Evolutionary conservation across 2,888 invertebrate genomes (phyloP), one percentile per base, ranked within the genome.

Genomic region (Isoperla grammatica): DNA sequence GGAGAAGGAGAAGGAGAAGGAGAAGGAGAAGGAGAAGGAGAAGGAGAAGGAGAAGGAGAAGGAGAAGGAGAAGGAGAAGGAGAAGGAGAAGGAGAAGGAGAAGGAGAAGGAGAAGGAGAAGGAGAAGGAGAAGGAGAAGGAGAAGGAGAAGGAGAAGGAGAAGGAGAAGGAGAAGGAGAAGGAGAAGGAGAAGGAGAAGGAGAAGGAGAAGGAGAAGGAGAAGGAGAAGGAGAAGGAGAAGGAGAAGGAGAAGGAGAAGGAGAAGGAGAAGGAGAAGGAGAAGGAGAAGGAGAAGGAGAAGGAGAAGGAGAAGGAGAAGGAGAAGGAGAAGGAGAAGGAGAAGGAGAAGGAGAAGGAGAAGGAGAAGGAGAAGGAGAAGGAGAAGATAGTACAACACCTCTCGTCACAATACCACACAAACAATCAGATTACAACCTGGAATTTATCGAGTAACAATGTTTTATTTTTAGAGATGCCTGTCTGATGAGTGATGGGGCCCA

Each of bases 211-310:
- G 23, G 56, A 43, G 19, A 43, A 20, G 45, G 22, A 56, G 19
- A 40, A 15, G 20, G 45, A 42, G 19, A 42, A 15, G 45, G 45
- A 56, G 45, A 56, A 22, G 45, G 56, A 40, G 22, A 56, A 22
- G 23, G 56, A 56, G 22, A 43, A 20, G 23, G 43, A 56, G 45
- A 40, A 15, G 23, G 43, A 56, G n/a, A 56, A 15, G 45, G 56
- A 56, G 22, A 56, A 15, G 45, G 19, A 56, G 45, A 56, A 22
- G 45, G 43, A 56, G 45, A 42, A 20, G 45, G 19, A 56, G 45
- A 56, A 22, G 45, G 54, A 54, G 37, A 56, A 20, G 45, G 45
- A 56, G 45, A 46, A 22, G 23, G 43, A 46, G 22, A 56, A 22
- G 23, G 45, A 20, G 22, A 56, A 15, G 20, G 19, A 46, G 19